Evolutionary conservation across 2,888 invertebrate species (phyloP).

Genomic region (Pristionchus maxplancki): DNA sequence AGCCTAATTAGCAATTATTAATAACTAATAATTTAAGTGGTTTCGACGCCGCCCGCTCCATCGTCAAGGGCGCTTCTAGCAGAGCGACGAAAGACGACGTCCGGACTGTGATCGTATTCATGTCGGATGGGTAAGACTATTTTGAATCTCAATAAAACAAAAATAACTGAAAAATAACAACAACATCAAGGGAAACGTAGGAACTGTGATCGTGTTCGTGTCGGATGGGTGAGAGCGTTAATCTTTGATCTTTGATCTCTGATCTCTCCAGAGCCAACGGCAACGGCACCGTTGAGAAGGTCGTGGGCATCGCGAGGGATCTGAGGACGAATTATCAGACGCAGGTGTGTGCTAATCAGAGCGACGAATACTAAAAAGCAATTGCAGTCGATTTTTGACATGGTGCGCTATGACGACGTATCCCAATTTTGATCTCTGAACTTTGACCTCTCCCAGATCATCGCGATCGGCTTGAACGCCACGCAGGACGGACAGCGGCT

Average conservation of each 20-base stretch:
- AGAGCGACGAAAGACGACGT: constrained; percentile 22
- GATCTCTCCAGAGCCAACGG: constrained; percentile 36
- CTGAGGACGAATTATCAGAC: constrained; percentile 38
- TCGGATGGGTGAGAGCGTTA: background rate
- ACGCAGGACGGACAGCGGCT: constrained; percentile 41
- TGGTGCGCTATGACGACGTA: too few species aligned
- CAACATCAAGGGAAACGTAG: background rate
- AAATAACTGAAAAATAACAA: too few species aligned
- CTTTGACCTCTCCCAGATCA: constrained; percentile 29
- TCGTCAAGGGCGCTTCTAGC: constrained; percentile 28
- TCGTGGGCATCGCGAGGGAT: constrained; percentile 21
- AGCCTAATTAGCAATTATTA: background rate
- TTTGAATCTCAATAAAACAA: too few species aligned
- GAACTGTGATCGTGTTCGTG: background rate
- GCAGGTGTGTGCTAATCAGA: too few species aligned
- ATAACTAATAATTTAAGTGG: background rate
- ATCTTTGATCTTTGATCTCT: background rate
- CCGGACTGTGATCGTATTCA: constrained; percentile 34
- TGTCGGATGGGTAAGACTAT: constrained; percentile 45
- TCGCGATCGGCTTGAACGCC: constrained; percentile 45
- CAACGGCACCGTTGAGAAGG: constrained; percentile 50
- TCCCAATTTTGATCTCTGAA: background rate
- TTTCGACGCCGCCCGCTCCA: constrained; percentile 47
- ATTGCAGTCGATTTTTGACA: constrained; percentile 20
- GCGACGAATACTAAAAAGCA: too few species aligned